A percentile compares a stretch with the other conserved stretches of the same genome.
Conservation (phyloP, 2,888 invertebrate species). For the Dione juno region DNA sequence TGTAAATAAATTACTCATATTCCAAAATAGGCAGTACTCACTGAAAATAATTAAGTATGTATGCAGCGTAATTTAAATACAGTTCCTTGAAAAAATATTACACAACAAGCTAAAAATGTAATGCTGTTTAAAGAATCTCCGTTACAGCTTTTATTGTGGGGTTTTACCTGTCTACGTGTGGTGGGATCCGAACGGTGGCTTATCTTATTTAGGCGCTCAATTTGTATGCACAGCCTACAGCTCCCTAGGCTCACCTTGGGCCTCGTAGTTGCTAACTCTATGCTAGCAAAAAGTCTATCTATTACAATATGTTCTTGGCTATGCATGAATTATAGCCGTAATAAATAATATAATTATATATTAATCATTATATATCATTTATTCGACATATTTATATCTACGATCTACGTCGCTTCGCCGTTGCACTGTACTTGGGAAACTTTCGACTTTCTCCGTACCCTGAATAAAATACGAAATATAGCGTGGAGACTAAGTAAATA, state of each 20-base stretch:
- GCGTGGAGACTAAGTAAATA: too few relatives aligned
- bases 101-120: conserved; percentile 51
- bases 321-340: background rate
- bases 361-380: too few relatives aligned
- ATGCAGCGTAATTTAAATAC: conserved; percentile 24
- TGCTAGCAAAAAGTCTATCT: conserved; percentile 44
- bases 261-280: conserved; percentile 45
- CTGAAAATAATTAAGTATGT: conserved; percentile 1
- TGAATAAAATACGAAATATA: too few relatives aligned
- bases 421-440: too few relatives aligned
- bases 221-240: conserved; percentile 77
- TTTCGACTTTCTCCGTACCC: too few relatives aligned
- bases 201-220: conserved; percentile 73
- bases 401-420: too few relatives aligned
- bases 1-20: too few relatives aligned
- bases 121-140: conserved; percentile 62
- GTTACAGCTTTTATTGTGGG: conserved; percentile 53
- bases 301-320: conserved; percentile 20
- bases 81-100: conserved; percentile 25
- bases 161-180: conserved; percentile 42
- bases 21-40: background rate
- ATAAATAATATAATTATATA: conserved; percentile 2
- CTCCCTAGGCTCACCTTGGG: conserved; percentile 58
- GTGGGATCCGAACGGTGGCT: conserved; percentile 43
- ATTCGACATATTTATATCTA: too few relatives aligned